Base-by-base conservation (phyloP, 1,140 invertebrate species). In the Macrobrachium nipponense region DNA sequence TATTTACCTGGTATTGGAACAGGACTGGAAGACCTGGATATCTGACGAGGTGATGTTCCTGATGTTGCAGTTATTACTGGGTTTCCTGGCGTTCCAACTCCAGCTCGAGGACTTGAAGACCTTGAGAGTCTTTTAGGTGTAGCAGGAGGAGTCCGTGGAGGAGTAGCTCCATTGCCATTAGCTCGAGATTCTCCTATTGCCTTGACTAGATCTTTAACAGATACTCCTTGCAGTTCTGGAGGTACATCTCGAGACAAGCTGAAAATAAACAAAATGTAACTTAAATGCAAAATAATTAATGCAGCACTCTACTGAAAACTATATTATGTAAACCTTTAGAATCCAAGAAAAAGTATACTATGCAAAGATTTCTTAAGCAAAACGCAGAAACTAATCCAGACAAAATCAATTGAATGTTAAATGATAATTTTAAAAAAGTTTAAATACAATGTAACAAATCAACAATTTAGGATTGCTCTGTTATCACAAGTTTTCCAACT, bases 121-220 rank as follows among this genome's bases (percentile, higher is more conserved):
- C 89, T 92, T 70, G 93, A 93, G 82, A 90, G 68, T 44, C 86
- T 68, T 58, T 89, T 88, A 43, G 82, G 89, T 43, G 82, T 89
- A 51, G 87, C 84, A 17, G 95, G 95, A n/a, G 95, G 95, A 64
- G 94, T 94, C 5, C 94, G 93, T 62, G 95, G 94, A 61, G 95
- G 95, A 15, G 93, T 93, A 0, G 93, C 93, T 23, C 94, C 95
- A 91, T 96, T 96, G 36, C 95, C 95, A 91, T 96, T 96, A 12
- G 94, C 93, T 87, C 95, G 91, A 89, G 94, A 95, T 90, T 96
- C 95, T 23, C 95, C 95, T 90, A 96, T 94, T 2, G 94, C 95
- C 90, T 95, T 95, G 5, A 96, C 95, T 64, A 96, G 90, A 83
- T 96, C 96, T 82, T 95, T 95, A 2, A 96, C 95, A 0, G 95